phyloP scores from a whole-genome alignment of 2,113 vertebrate genomes.

The Psilopsiagon aymara region DNA sequence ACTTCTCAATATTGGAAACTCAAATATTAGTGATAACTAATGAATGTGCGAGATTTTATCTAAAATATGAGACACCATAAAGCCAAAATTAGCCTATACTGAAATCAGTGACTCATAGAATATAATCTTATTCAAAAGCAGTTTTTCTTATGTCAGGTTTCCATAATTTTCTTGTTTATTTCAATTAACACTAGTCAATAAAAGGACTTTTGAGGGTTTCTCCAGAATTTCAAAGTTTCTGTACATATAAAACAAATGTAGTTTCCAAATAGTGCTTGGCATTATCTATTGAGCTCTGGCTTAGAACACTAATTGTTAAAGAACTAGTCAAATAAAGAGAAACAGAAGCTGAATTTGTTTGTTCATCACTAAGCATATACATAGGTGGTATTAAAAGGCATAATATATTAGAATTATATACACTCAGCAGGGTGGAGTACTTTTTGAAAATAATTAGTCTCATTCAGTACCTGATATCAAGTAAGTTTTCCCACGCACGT shows the following conservation, averaged over 20 bases:
- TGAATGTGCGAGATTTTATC: background rate
- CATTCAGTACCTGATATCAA: background rate
- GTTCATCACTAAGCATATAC: background rate
- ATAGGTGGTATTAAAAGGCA: background rate
- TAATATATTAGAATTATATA: background rate
- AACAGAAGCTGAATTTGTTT: background rate
- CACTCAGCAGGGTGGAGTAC: background rate
- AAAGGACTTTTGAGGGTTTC: background rate
- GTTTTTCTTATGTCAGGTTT: background rate
- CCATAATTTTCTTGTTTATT: background rate
- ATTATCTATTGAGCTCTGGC: background rate
- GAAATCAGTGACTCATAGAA: conserved; percentile 6
- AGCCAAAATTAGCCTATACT: background rate
- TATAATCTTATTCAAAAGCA: background rate
- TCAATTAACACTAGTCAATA: background rate
- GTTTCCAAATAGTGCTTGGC: background rate
- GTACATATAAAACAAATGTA: background rate
- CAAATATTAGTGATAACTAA: conserved; percentile 26
- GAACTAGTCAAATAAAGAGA: background rate
- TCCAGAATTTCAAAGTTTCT: conserved; percentile 29
- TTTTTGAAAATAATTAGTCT: background rate
- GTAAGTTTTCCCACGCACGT: background rate
- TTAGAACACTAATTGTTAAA: background rate
- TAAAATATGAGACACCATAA: conserved; percentile 32
- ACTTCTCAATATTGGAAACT: conserved; percentile 39